phyloP scores from a whole-genome alignment of 2,113 vertebrate genomes.

The Chionodraco myersi region DNA sequence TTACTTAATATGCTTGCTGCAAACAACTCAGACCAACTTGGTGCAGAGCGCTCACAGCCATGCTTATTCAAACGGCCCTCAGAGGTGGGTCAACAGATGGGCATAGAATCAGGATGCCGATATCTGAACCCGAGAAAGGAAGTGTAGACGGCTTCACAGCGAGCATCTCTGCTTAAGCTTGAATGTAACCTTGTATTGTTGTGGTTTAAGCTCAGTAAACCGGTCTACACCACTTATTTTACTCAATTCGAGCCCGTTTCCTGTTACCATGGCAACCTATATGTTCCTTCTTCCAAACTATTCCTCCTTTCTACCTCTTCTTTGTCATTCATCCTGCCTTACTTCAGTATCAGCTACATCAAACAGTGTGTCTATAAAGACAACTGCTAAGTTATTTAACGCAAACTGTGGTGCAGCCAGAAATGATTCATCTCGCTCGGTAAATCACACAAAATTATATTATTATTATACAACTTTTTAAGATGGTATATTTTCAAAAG shows the following conservation, averaged over 20 bases:
- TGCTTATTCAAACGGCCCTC: conserved; percentile 24
- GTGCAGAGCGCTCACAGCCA: conserved; percentile 24
- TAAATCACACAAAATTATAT: conserved; percentile 25
- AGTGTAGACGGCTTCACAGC: neutral
- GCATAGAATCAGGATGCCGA: neutral
- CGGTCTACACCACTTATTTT: conserved; percentile 47
- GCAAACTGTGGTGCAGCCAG: conserved; percentile 20
- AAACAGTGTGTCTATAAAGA: conserved; percentile 33
- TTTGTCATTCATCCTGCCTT: conserved; percentile 51
- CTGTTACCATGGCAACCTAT: conserved; percentile 73
- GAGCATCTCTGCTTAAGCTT: neutral
- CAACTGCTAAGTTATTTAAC: conserved; percentile 50
- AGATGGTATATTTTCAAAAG: conserved; percentile 28
- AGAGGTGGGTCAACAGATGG: conserved; percentile 26
- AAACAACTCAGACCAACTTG: conserved; percentile 49
- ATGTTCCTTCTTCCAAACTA: conserved; percentile 45
- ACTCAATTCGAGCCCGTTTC: conserved; percentile 62
- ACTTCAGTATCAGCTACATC: conserved; percentile 39
- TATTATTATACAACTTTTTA: conserved; percentile 46
- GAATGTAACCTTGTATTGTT: conserved; percentile 17
- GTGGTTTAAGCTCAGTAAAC: conserved; percentile 50
- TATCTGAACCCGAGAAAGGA: conserved; percentile 3
- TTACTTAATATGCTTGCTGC: conserved; percentile 45
- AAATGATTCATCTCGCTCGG: conserved; percentile 31
- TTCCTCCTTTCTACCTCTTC: conserved; percentile 56